Percentiles rank a stretch among this genome's conserved stretches.
Evolutionary conservation across 2,888 invertebrate species (phyloP).

Genomic region (Molanna angustata): DNA sequence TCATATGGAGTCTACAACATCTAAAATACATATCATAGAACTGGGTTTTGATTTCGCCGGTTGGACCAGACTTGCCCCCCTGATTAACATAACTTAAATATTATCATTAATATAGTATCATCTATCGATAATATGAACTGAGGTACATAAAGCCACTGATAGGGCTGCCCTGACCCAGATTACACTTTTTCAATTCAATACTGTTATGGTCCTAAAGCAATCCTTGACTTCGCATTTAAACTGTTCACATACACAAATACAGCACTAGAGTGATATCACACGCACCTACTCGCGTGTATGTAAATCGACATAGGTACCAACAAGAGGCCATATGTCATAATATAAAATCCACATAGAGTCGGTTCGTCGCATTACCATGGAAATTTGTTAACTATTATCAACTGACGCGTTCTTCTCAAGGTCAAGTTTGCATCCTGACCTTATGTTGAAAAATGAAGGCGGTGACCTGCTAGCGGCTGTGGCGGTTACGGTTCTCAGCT

Average conservation of each 20-base stretch:
- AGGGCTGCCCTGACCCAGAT: background rate
- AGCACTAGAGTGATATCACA: too few relatives aligned
- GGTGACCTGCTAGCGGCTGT: background rate
- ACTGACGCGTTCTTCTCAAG: conserved; percentile 12
- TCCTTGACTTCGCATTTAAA: conserved; percentile 7
- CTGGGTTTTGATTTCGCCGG: too few relatives aligned
- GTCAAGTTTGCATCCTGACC: conserved; percentile 15
- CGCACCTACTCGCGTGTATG: conserved; percentile 4
- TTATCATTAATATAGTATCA: too few relatives aligned
- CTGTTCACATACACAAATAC: background rate
- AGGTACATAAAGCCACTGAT: too few relatives aligned
- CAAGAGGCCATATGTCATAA: conserved; percentile 14
- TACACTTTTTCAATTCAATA: background rate
- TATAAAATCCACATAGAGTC: conserved; percentile 1
- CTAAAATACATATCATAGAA: too few relatives aligned
- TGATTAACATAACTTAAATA: too few relatives aligned
- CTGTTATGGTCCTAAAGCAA: background rate
- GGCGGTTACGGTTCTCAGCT: too few relatives aligned
- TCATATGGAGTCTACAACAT: too few relatives aligned
- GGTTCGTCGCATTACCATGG: conserved; percentile 1
- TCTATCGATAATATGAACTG: too few relatives aligned
- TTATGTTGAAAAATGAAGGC: conserved; percentile 6
- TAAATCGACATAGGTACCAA: conserved; percentile 6
- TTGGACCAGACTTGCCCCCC: too few relatives aligned
- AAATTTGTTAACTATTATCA: conserved; percentile 10